phyloP scores from a whole-genome alignment of 2,113 vertebrate species.

The Atlantisia rogersi region DNA sequence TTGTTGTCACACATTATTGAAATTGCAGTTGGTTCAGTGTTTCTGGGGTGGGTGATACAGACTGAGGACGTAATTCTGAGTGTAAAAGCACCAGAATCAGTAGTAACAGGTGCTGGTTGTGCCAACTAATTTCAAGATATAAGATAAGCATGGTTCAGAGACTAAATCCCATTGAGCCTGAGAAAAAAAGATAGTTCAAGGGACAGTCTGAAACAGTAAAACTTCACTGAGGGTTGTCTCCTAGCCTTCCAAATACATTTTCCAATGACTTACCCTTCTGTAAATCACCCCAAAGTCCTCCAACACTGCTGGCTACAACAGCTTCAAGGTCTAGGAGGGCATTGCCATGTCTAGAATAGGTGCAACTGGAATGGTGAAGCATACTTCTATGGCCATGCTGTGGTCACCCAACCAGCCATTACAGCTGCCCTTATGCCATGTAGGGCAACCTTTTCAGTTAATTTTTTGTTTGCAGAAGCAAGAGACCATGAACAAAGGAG shows the following conservation, averaged over 20 bases:
- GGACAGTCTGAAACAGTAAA: background rate
- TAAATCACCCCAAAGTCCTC: background rate
- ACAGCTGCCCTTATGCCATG: background rate
- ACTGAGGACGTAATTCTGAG: background rate
- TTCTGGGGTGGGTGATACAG: background rate
- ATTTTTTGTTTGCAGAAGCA: background rate
- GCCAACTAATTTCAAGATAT: background rate
- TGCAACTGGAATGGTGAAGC: background rate
- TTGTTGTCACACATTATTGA: background rate
- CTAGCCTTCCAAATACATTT: background rate
- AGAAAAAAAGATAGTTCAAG: background rate
- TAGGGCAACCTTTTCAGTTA: background rate
- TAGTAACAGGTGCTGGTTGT: background rate
- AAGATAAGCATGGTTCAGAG: background rate
- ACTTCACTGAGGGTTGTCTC: background rate
- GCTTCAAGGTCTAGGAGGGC: background rate
- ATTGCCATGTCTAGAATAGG: background rate
- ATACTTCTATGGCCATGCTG: rapidly evolving
- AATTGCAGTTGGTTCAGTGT: background rate
- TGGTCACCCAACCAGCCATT: background rate
- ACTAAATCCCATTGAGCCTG: background rate
- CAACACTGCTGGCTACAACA: background rate
- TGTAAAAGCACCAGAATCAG: background rate
- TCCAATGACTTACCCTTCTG: background rate
- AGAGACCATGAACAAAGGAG: background rate